Base-by-base conservation (phyloP, 1,140 invertebrate genomes). In the Eupristina koningsbergeri region DNA sequence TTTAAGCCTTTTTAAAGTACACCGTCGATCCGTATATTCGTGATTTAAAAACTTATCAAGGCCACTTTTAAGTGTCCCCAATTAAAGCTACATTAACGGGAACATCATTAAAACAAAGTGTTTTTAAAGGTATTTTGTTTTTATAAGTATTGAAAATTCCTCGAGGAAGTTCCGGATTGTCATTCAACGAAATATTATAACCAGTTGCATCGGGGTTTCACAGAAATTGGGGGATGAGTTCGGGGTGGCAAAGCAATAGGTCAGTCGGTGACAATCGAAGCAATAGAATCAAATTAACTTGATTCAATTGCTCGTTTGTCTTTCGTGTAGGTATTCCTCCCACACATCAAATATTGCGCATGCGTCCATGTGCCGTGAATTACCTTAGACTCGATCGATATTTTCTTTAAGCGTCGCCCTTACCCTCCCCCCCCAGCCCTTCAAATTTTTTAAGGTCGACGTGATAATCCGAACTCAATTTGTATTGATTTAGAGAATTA, bases 241-340 rank as follows among this genome's bases (percentile, higher is more conserved):
- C 29, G 22, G 31, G 67, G 3, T 58, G 82, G 79, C 77, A 50
- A 11, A 39, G 67, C 82, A 63, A 86, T 86, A 85, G 86, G 86
- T 88, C 89, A 89, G 88, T 89, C 89, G 87, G 85, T 82, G 86
- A 86, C 87, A 85, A 86, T 88, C 84, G 87, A 86, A 86, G 86
- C 85, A 87, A 84, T 77, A 77, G 78, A 89, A 89, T 88, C 86
- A 86, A 89, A 89, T 89, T 89, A 89, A 88, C 87, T 87, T 87
- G 86, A 88, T 87, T 81, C 87, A 87, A 88, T 88, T 89, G 83
- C 34, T 45, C 50, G 39, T 53, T 53, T 39, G 50, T 58, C 74
- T 50, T 58, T 50, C 11, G n/a, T 45, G 13, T 47, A 26, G 29
- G n/a, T 58, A 36, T 53, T 34, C 22, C n/a, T n/a, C n/a, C n/a